Evolutionary conservation across 2,797 vertebrate species (phyloP), one percentile per base, ranked within the genome.

Genomic region (Hydrolagus colliei): DNA sequence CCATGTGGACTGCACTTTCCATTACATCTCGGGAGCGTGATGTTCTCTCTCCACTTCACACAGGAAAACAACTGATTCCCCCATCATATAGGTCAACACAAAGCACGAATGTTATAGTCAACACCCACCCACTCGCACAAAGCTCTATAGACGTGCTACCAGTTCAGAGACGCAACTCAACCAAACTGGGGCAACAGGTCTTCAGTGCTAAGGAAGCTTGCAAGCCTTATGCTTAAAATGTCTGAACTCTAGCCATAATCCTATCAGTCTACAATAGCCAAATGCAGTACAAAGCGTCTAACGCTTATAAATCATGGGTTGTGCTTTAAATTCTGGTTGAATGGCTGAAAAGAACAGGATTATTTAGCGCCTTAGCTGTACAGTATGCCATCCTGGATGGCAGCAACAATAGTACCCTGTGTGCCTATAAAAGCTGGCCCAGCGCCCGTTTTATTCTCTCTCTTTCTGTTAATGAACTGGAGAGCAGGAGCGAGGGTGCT

Each of bases 341-440:
- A 59, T 59, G 59, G 75, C 18, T 61, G 16, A n/a, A 61, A 77
- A 61, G 35, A 74, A 41, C 32, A 74, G 74, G 16, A 76, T 76
- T 18, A 18, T 52, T 52, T 76, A 9, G 41, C 59, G 41, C 74
- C 20, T 59, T 77, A 10, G 18, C 74, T 76, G 41, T 18, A 76
- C 74, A 5, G 18, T 76, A 76, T 76, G 75, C 52, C n/a, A 18
- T n/a, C 61, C 75, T 20, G 10, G 14, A 61, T 20, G 20, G 14
- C 52, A 77, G 61, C 75, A 77, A 77, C 61, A 59, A 11, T 59
- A 77, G 8, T 20, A 16, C 75, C 20, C n/a, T 61, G 75, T 77
- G 75, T 77, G 75, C 75, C n/a, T n/a, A 77, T 41, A 52, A 77
- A 77, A 77, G 41, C 75, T 77, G 75, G 75, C 59, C 61, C 75